Evolutionary conservation across 2,888 invertebrate species (phyloP), one percentile per base, ranked within the genome.

Genomic region (Pachliopta kotzebuea): DNA sequence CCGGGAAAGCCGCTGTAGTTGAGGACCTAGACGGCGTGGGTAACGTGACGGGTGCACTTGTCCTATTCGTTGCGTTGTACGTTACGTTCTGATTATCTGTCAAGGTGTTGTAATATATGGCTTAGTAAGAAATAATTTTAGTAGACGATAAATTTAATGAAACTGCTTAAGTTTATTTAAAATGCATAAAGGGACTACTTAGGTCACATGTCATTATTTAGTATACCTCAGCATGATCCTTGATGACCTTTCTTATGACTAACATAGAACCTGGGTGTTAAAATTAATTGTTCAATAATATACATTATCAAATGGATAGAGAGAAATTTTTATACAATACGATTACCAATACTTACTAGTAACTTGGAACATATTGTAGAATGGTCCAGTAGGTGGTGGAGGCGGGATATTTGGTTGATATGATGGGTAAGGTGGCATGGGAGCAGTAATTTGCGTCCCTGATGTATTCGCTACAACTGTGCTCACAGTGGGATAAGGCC

Each of bases 371-470:
- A 55, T 42, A 42, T 45, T 61, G 54, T 45, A 62, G 42, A 50
- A 59, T 14, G 65, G 37, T 21, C 65, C 55, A 21, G 59, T 54
- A 6, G 65, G 62, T n/a, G 62, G 62, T 42, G 62, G 65, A 23
- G 65, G 62, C 3, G 62, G 65, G 1, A 65, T 49, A 23, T 62
- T 53, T n/a, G 62, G 50, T 58, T 62, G 65, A 59, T 59, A 66
- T 14, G 65, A 55, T 18, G 65, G 24, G n/a, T 29, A 62, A 23
- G 65, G 42, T 0, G 59, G 62, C 14, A 62, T 26, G 9, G 62
- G 58, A 18, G 49, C 55, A 26, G 49, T 20, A 0, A 49, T 37
- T 26, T 49, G 56, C 11, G 37, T 37, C 37, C 50, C 55, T 9
- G 55, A 17, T 11, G 55, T 31, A 11, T 31, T 37, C 4, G 63